Base-by-base conservation (phyloP, 2,797 vertebrate species). In the Schizothorax lantsangensis region DNA sequence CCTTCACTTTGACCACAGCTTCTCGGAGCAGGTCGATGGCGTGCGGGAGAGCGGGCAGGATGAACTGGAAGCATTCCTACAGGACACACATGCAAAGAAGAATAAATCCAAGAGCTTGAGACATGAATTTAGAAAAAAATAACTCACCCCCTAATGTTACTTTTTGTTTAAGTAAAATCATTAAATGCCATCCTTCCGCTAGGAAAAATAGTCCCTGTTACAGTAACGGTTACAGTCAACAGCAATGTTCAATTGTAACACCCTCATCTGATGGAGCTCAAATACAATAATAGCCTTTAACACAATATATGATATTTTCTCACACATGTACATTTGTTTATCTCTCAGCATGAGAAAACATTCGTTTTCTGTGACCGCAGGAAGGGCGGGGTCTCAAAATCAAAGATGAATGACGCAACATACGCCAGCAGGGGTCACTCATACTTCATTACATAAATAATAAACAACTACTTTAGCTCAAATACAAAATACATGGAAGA, bases 11-110 rank as follows among this genome's bases (percentile, higher is more conserved):
- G 91, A 99, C 98, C 94, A 99, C 97, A n/a, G 98, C 98, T 90
- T 99, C 98, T 83, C 98, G 97, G 92, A 99, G 95, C 85, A 99
- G 97, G 93, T 99, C 98, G 91, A 99, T 99, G 94, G 98, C 98
- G 2, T 99, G 98, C 93, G 98, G 98, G 96, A 99, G 96, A 89
- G 98, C 98, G 83, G 98, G 98, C 92, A 99, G 96, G 96, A 99
- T 99, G 94, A 99, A 99, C 94, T 99, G 98, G 96, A 99, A 99
- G 95, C 98, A 99, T 96, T 99, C 98, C 98, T 99, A 93, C 7
- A 85, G 84, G 38, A 93, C 38, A 9, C 64, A 36, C 8, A 83
- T 14, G 23, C n/a, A 40, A 68, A 36, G 9, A 64, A 3, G 66
- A 40, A 64, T 10, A 52, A 8, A 68, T 12, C 8, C 3, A 30